Evolutionary conservation across 2,113 vertebrate genomes (phyloP), one percentile per base, ranked within the genome.

Genomic region (Chaetodon trifascialis): DNA sequence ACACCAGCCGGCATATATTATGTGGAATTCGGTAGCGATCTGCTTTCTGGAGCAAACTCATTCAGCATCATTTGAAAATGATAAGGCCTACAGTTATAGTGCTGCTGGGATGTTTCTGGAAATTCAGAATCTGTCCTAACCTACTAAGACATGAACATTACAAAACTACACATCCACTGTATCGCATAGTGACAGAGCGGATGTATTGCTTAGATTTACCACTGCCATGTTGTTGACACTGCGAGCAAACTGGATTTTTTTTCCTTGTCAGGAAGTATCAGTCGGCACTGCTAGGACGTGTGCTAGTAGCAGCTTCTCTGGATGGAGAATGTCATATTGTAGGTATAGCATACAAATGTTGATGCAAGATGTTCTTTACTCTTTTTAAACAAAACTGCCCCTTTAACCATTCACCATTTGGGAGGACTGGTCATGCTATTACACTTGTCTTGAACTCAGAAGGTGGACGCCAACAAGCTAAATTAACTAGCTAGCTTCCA

Each of bases 1-100:
- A 77, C 62, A 69, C 25, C 58, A 49, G 67, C 55, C 60, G 46
- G 55, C 36, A 11, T 49, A 56, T 52, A 67, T 30, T 42, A 62
- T 58, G 47, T 58, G 56, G 19, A 64, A 51, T 34, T 52, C 68
- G 17, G 42, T 36, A 34, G 74, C 5, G 4, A 6, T 44, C 10
- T 42, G 23, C 44, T 66, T 19, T 52, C 11, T 30, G 38, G 82
- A 40, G 34, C 36, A 72, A 70, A 65, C 62, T 68, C 63, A 34
- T 34, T 67, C 23, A 44, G 10, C 16, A 15, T 63, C 15, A 46
- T 73, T 42, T 68, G 9, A 40, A 46, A 78, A 78, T 8, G 2
- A 9, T 40, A 49, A 30, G 56, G n/a, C 52, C 10, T 19, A 54
- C 40, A 40, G 47, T 11, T 47, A 49, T 23, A n/a, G 40, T 49